A percentile compares a stretch with the other conserved stretches of the same genome.
Conservation (phyloP, 35 echinoderm and acorn worm genomes). For the Lytechinus pictus region DNA sequence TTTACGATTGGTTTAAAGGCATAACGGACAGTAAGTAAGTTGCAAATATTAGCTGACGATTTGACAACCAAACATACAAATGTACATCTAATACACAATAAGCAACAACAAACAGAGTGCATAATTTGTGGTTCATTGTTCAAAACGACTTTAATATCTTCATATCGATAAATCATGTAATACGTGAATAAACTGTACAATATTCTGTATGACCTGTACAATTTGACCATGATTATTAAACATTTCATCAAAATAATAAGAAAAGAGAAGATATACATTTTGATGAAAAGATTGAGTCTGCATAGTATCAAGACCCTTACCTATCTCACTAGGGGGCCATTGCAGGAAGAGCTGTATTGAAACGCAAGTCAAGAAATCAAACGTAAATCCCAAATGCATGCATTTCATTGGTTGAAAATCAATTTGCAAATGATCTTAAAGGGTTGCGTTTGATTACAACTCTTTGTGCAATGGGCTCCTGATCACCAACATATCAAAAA, state of each 20-base stretch:
- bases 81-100: background rate
- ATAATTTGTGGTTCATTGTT: background rate
- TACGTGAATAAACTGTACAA: slow-evolving; percentile 4
- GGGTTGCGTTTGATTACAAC: too few species aligned
- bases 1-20: too few species aligned
- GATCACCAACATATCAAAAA: too few species aligned
- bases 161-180: background rate
- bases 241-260: background rate
- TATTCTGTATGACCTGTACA: background rate
- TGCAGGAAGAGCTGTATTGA: too few species aligned
- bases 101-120: background rate
- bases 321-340: background rate
- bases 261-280: background rate
- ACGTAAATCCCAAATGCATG: too few species aligned
- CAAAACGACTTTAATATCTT: background rate
- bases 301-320: background rate
- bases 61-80: too few species aligned
- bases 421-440: too few species aligned
- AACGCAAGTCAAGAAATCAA: too few species aligned
- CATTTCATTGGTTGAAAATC: too few species aligned
- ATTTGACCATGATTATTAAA: background rate
- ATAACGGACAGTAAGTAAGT: too few species aligned
- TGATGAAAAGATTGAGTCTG: background rate
- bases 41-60: too few species aligned
- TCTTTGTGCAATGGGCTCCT: too few species aligned